Percentiles rank a stretch among this genome's conserved stretches.
Evolutionary conservation across 2,888 invertebrate genomes (phyloP).

Genomic region (Thereva unica): DNA sequence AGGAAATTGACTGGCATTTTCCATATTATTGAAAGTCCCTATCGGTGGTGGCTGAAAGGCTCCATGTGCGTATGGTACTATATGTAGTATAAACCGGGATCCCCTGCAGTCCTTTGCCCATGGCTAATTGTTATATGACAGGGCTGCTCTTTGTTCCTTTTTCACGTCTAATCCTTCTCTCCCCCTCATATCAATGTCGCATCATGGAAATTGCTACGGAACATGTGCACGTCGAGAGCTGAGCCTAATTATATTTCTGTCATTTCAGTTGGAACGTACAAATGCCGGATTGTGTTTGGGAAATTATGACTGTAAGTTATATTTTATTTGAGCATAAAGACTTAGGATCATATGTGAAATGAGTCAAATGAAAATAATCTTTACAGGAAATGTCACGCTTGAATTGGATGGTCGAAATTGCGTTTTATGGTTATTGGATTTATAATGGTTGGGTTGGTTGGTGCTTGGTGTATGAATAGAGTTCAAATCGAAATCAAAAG

Average conservation of each 20-base stretch:
- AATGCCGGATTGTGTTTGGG: no score
- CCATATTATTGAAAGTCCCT: constrained; percentile 23
- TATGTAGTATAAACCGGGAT: not conserved
- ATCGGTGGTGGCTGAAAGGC: not conserved
- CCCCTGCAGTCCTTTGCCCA: constrained; percentile 3
- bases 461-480: no score
- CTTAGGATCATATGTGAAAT: no score
- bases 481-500: no score
- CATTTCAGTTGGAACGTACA: not conserved
- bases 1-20: constrained; percentile 33
- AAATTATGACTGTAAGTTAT: no score
- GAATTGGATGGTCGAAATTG: no score
- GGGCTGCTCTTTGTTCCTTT: constrained; percentile 21
- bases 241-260: constrained; percentile 30
- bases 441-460: no score
- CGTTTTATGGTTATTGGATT: no score
- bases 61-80: not conserved
- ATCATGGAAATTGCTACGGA: not conserved
- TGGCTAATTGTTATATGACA: constrained; percentile 29
- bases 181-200: no score
- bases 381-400: no score
- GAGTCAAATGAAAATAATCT: no score
- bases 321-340: no score
- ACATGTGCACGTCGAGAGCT: not conserved
- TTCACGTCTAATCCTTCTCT: not conserved